phyloP scores from a whole-genome alignment of 2,113 vertebrate genomes.

The Oncorhynchus clarkii region DNA sequence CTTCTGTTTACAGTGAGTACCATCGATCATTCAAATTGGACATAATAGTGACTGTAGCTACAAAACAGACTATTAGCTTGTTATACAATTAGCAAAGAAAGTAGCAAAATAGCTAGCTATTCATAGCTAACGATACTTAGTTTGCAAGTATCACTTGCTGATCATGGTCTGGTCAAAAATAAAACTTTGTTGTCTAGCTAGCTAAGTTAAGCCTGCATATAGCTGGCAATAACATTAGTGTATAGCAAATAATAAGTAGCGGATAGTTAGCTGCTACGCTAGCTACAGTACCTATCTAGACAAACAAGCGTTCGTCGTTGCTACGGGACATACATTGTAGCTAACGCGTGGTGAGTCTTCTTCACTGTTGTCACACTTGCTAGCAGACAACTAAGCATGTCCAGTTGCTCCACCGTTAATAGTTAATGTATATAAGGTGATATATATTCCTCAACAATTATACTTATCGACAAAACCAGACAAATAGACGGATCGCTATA shows the following conservation, averaged over 20 bases:
- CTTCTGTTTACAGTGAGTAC: no score
- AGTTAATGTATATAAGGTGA: background rate
- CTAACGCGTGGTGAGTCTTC: background rate
- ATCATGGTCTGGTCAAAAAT: no score
- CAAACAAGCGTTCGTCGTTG: constrained; percentile 26
- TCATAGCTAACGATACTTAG: no score
- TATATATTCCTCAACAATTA: background rate
- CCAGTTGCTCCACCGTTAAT: background rate
- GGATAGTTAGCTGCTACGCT: background rate
- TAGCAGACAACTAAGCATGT: background rate
- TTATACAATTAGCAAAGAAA: no score
- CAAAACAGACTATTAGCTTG: no score
- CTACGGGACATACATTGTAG: constrained; percentile 33
- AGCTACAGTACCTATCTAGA: background rate
- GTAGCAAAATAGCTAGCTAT: no score
- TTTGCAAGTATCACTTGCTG: no score
- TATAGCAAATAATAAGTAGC: no score
- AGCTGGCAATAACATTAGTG: no score
- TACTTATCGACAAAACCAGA: background rate
- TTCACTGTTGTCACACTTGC: background rate
- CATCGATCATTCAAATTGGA: background rate
- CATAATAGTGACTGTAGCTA: no score
- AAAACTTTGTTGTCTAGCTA: no score
- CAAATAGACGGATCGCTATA: background rate
- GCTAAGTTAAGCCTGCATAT: no score